Evolutionary conservation across 2,113 vertebrate species (phyloP), one percentile per base, ranked within the genome.

Genomic region (Gavialis gangeticus): DNA sequence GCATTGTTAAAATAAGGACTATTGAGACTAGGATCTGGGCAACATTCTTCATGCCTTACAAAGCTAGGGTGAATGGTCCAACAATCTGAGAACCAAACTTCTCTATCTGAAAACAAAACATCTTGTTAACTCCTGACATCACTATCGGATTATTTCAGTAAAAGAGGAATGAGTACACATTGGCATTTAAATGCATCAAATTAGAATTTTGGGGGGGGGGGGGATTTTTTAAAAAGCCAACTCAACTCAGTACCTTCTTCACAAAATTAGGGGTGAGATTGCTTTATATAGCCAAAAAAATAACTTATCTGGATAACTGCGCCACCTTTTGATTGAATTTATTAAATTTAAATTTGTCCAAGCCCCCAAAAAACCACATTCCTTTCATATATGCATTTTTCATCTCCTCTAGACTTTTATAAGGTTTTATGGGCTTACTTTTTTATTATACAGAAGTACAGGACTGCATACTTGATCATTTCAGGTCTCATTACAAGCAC

Each of bases 261-360:
- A 71, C 84, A 94, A 91, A 94, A 95, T 90, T 63, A 88, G 67
- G 92, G 79, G 84, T 96, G 85, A 88, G 84, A 92, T 85, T 81
- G 84, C 93, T 94, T 94, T 94, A 79, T 34, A 85, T 55, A 92
- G 89, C 46, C 96, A 85, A 89, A 88, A 92, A 89, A 54, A 86
- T 97, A 97, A 98, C 95, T 98, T 97, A 87, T 94, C 78, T 90
- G 90, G 89, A 89, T 95, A 76, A 97, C 93, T 93, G 89, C 79
- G 79, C 95, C 96, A 97, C 94, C 95, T 97, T 94, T 97, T 93
- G 97, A 97, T 95, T 93, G 83, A 75, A 94, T 94, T 82, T 95
- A 83, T 85, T 89, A 73, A 96, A 97, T 92, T 86, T 88, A 89
- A 95, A 64, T 69, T 87, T 96, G 91, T 87, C 86, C 91, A 93